Conservation (phyloP, 2,888 invertebrate genomes). For the Yponomeuta evonymella region DNA sequence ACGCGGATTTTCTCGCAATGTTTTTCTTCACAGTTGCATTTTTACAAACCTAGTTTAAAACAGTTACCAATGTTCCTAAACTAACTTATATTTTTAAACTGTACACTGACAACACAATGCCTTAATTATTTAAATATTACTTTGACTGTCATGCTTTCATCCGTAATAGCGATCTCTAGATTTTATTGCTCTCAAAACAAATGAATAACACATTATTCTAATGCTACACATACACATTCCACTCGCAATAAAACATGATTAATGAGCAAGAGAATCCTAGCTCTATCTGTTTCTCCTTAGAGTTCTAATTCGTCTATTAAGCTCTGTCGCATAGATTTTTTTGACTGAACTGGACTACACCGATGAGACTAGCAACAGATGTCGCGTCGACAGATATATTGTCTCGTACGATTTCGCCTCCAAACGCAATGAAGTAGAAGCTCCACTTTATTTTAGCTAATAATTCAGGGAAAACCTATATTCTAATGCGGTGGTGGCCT, state of each 20-base stretch:
- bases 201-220: slow-evolving; percentile 33
- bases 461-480: background rate
- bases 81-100: too few species aligned
- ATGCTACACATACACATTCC: slow-evolving; percentile 20
- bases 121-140: background rate
- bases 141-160: background rate
- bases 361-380: slow-evolving; percentile 54
- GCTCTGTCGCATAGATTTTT: background rate
- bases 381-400: slow-evolving; percentile 54
- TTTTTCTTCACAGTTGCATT: too few species aligned
- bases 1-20: too few species aligned
- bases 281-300: background rate
- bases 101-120: too few species aligned
- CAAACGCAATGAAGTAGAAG: background rate
- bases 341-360: slow-evolving; percentile 37
- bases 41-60: too few species aligned
- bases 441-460: background rate
- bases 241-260: slow-evolving; percentile 11
- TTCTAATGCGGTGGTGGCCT: background rate
- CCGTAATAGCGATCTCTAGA: background rate
- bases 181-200: slow-evolving; percentile 32
- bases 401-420: background rate
- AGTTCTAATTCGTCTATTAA: background rate
- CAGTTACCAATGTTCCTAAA: too few species aligned
- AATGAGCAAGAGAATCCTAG: background rate